These are phyloP conservation scores for Todiramphus saurophagus DNA, from an alignment of 2,113 vertebrate genomes.

Conservation along the genomic window DNA sequence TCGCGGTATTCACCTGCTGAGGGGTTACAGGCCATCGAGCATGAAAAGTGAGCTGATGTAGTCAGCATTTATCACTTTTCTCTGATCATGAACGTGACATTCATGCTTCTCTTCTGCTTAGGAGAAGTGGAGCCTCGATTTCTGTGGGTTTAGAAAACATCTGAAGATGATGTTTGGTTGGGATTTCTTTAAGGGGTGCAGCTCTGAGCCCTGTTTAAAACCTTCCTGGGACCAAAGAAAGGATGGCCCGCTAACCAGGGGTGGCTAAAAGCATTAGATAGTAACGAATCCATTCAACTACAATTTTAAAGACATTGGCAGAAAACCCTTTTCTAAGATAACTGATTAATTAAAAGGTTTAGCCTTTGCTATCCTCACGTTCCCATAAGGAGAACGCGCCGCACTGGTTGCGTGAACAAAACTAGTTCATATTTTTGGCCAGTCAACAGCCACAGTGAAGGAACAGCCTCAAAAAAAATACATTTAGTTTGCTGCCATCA, in stretches of 20 bases:
- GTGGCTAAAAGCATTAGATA: not conserved
- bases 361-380: not conserved
- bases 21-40: not conserved
- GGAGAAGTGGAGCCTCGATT: not conserved
- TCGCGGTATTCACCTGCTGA: not conserved
- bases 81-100: constrained; percentile 52
- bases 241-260: not conserved
- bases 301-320: not conserved
- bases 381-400: not conserved
- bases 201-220: not conserved
- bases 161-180: not conserved
- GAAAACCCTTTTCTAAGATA: not conserved
- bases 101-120: not conserved
- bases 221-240: not conserved
- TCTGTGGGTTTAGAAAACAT: not conserved
- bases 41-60: constrained; percentile 58
- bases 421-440: rapidly evolving
- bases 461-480: not conserved
- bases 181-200: not conserved
- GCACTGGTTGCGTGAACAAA: not conserved
- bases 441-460: not conserved
- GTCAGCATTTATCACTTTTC: constrained; percentile 63
- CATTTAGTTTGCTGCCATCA: not conserved
- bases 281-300: not conserved
- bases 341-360: not conserved